Evolutionary conservation across 2,113 vertebrate genomes (phyloP).

Genomic region (Rynchops niger): DNA sequence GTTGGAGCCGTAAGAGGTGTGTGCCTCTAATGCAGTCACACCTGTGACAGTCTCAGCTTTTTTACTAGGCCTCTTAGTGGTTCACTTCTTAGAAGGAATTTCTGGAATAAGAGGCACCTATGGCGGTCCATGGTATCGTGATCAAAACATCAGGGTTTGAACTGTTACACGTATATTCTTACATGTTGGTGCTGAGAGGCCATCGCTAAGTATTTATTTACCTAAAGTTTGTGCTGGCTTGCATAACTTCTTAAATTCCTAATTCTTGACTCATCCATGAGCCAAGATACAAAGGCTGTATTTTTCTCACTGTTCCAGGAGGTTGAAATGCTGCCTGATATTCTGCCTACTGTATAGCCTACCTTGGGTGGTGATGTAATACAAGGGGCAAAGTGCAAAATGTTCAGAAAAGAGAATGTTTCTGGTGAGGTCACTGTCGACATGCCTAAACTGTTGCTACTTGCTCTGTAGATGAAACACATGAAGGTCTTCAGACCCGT

Average conservation of each 20-base stretch:
- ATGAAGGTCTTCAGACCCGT: background rate
- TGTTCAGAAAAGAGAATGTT: background rate
- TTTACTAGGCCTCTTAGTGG: background rate
- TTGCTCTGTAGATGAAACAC: background rate
- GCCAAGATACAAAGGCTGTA: constrained; percentile 11
- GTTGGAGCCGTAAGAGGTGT: background rate
- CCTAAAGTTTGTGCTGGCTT: constrained; percentile 21
- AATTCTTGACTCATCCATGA: constrained; percentile 36
- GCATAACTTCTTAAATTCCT: constrained; percentile 57
- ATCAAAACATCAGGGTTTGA: background rate
- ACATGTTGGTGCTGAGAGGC: background rate
- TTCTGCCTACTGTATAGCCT: background rate
- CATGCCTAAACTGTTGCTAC: background rate
- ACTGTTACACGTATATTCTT: background rate
- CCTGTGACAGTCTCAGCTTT: background rate
- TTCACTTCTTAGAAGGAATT: background rate
- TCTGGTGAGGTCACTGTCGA: background rate
- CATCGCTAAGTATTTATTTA: constrained; percentile 36
- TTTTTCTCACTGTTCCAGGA: constrained; percentile 34
- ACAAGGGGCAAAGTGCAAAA: background rate
- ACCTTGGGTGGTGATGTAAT: background rate
- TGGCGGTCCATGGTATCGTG: background rate
- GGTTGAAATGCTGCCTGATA: background rate
- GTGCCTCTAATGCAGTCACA: background rate
- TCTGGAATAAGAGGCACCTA: background rate